Base-by-base conservation (phyloP, 2,888 invertebrate genomes). In the Drosophila tripunctata region DNA sequence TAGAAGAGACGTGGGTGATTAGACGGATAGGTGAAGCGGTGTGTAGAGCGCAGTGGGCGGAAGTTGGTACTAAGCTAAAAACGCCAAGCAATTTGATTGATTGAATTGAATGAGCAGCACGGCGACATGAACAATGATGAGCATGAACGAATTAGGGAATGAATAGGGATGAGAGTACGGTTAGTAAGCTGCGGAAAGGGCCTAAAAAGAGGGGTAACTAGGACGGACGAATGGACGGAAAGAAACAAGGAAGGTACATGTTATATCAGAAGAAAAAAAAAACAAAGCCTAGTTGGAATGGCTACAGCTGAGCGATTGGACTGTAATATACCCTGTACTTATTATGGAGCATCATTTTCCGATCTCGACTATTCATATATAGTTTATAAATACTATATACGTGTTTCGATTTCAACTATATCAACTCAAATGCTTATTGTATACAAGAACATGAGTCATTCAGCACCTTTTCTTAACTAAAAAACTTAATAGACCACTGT, bases 1-100 rank as follows among this genome's bases (percentile, higher is more conserved):
- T 8, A 12, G n/a, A 27, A 21, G 8, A 35, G 38, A 4, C 10
- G 31, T 41, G 31, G 22, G 7, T 6, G 2, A 6, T 2, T 1
- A 12, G 15, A 8, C 45, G 36, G 35, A 14, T 33, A 35, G 40
- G 14, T 35, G 48, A 43, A 41, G 12, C 12, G 4, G 22, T 17
- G 55, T 22, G 10, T 27, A 10, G 27, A 10, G 0, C 17, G 14
- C 7, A 27, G 19, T 22, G 8, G 41, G 10, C 12, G 47, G 31
- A 7, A 10, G 15, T 21, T 24, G 50, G 33, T 35, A 60, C 35
- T 40, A 67, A 55, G 66, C 68, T 64, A 64, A 40, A 67, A 83
- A 67, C 66, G 75, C 54, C 71, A 66, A 40, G 43, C 71, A 67
- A 76, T 77, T 86, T 80, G 80, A 80, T 80, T 86, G 87, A 80